phyloP scores from a whole-genome alignment of 1,140 invertebrate species.

The Plodia interpunctella region DNA sequence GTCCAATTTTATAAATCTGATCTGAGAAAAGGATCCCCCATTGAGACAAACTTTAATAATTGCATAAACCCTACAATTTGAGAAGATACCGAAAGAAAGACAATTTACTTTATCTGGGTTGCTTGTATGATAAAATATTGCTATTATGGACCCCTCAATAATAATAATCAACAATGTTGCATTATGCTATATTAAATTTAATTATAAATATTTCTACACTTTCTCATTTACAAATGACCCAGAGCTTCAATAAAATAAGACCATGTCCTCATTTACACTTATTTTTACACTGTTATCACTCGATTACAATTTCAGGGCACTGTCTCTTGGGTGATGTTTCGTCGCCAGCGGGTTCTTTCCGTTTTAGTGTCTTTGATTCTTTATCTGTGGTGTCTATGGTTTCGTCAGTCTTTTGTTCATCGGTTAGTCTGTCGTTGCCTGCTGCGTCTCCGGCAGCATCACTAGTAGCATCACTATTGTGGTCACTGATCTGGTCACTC shows the following conservation, averaged over 20 bases:
- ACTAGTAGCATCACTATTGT: conserved; percentile 18
- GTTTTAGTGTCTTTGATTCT: conserved; percentile 50
- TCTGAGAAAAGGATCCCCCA: too few species aligned
- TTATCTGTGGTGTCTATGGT: conserved; percentile 34
- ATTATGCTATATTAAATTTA: conserved; percentile 49
- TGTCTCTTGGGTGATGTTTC: conserved; percentile 62
- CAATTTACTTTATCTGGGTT: too few species aligned
- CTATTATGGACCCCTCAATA: conserved; percentile 22
- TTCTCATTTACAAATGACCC: conserved; percentile 40
- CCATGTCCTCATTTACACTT: conserved; percentile 40
- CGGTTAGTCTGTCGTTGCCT: conserved; percentile 45
- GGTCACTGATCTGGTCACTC: conserved; percentile 22
- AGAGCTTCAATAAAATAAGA: conserved; percentile 44
- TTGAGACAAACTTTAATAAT: too few species aligned
- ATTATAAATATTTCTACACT: conserved; percentile 58
- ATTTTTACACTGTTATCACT: conserved; percentile 41
- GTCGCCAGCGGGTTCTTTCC: conserved; percentile 59
- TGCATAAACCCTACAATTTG: too few species aligned
- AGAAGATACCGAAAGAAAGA: too few species aligned
- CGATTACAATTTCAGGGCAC: conserved; percentile 49
- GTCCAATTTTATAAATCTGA: too few species aligned
- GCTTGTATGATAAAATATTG: too few species aligned
- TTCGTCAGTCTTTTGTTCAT: conserved; percentile 31
- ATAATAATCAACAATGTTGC: conserved; percentile 37
- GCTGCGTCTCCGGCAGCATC: conserved; percentile 14